Evolutionary conservation across 2,797 vertebrate species (phyloP), one percentile per base, ranked within the genome.

Genomic region (Anniella stebbinsi): DNA sequence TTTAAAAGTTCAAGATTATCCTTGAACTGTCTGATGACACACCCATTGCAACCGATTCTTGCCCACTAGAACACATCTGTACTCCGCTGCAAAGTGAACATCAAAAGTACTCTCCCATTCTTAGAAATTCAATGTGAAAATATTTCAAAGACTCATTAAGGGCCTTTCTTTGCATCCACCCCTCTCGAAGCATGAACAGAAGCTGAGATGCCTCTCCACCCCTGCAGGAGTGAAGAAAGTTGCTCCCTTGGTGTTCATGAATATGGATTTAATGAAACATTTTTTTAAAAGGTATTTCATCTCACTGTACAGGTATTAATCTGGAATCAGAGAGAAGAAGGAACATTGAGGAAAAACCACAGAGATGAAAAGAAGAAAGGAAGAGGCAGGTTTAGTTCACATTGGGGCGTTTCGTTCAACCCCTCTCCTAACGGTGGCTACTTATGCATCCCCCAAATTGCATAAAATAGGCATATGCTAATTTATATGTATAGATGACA

Each of bases 1-100:
- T 33, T 70, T 69, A 17, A 70, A 51, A 21, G 41, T 7, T 1
- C 15, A 30, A 48, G 2, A 69, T 18, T 2, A 21, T 51, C 48
- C 45, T n/a, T 9, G 41, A 4, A 70, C n/a, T 1, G 0, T n/a
- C 28, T 9, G 30, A 11, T 5, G 9, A 10, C 9, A 0, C 18
- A 28, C 28, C 30, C 17, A 9, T 10, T 21, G 3, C 2, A 51
- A 17, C 25, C 36, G n/a, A 45, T 33, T 17, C 41, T 3, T n/a
- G 1, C 23, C 1, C n/a, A 25, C 13, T 25, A 30, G 18, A 84
- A 25, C 41, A 15, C 21, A 33, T 41, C n/a, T 73, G 13, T 23
- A 63, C 48, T 73, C 12, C 11, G 4, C 21, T 1, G 13, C 60
- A 33, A 87, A 80, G 41, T 15, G 9, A 25, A 21, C 21, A 10